phyloP scores from a whole-genome alignment of 2,113 vertebrate genomes.

The Larimichthys polyactis region DNA sequence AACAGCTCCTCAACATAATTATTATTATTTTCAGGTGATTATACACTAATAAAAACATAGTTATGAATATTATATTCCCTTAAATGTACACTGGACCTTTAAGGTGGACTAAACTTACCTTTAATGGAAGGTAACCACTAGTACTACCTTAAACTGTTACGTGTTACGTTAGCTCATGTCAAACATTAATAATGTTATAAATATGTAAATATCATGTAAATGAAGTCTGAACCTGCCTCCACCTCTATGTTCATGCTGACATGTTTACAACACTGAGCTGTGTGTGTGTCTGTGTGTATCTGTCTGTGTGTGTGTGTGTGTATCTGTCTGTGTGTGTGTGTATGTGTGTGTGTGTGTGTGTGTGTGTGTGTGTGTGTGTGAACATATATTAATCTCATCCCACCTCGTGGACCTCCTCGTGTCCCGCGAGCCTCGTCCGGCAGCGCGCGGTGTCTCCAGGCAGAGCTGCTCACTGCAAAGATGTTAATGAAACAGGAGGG shows the following conservation, averaged over 20 bases:
- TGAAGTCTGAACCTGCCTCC: too few species aligned
- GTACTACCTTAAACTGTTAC: too few species aligned
- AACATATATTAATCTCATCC: slow-evolving; percentile 45
- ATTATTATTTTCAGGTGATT: too few species aligned
- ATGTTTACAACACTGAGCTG: slow-evolving; percentile 4
- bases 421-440: slow-evolving; percentile 19
- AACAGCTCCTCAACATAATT: too few species aligned
- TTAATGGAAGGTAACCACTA: too few species aligned
- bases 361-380: background rate
- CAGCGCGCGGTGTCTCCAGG: slow-evolving; percentile 77
- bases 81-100: too few species aligned
- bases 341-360: background rate
- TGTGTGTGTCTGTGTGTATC: background rate
- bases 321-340: background rate
- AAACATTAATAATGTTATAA: too few species aligned
- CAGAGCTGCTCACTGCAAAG: slow-evolving; percentile 56
- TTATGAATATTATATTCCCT: too few species aligned
- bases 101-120: too few species aligned
- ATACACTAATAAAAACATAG: too few species aligned
- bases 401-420: slow-evolving; percentile 47
- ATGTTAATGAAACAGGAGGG: rapidly evolving
- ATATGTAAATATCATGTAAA: too few species aligned
- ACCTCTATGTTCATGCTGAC: background rate
- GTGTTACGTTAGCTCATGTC: too few species aligned
- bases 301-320: background rate